Percentiles rank a stretch among this genome's conserved stretches.
These are phyloP conservation scores for Xenus cinereus DNA, from an alignment of 2,113 vertebrate genomes.

Conservation along the genomic window DNA sequence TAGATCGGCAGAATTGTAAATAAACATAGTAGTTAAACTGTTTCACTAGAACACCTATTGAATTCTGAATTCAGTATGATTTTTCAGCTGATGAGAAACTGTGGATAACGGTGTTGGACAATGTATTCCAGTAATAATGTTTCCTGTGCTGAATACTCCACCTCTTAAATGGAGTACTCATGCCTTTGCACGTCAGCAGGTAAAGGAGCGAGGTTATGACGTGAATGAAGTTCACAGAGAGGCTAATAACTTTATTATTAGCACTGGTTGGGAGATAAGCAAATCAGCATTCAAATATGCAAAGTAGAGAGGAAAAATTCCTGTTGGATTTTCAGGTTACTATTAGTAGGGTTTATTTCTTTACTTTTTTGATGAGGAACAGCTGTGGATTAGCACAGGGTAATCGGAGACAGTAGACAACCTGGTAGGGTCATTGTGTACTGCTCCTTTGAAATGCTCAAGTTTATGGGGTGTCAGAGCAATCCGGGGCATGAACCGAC, in stretches of 20 bases:
- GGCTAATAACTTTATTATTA: slow-evolving; percentile 35
- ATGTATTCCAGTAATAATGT: background rate
- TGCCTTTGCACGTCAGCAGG: slow-evolving; percentile 33
- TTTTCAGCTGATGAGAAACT: background rate
- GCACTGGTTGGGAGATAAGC: slow-evolving; percentile 5
- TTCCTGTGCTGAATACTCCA: background rate
- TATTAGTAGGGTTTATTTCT: background rate
- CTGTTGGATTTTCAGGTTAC: background rate
- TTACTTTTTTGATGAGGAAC: background rate
- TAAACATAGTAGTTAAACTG: background rate
- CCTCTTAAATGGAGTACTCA: background rate
- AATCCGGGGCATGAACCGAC: background rate
- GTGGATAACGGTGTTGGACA: background rate
- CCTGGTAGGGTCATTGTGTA: background rate
- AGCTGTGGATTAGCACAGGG: slow-evolving; percentile 5
- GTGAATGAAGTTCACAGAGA: slow-evolving; percentile 59
- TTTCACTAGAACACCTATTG: background rate
- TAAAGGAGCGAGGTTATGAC: slow-evolving; percentile 21
- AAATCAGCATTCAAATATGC: slow-evolving; percentile 10
- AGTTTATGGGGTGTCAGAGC: slow-evolving; percentile 34
- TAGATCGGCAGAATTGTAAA: background rate
- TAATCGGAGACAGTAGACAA: slow-evolving; percentile 21
- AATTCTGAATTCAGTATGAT: background rate
- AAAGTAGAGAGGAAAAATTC: background rate
- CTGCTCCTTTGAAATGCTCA: slow-evolving; percentile 28